Conservation (phyloP, 2,888 invertebrate genomes). For the Prostheceraeus crozeri region DNA sequence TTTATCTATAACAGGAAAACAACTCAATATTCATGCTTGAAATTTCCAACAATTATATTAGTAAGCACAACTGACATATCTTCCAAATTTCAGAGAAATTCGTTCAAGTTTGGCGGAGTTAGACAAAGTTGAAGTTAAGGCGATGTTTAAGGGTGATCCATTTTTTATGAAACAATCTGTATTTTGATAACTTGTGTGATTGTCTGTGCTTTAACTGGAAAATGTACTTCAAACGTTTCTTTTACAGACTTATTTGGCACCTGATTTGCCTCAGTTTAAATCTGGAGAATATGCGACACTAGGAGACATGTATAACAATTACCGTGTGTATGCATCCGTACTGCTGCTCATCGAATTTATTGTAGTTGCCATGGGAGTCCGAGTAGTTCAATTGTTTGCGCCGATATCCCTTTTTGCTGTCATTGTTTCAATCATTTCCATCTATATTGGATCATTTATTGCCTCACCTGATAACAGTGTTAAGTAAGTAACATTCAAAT, state of each 20-base stretch:
- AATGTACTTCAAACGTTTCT: too few relatives aligned
- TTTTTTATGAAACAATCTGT: too few relatives aligned
- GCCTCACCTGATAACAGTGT: conserved; percentile 31
- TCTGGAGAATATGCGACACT: not conserved
- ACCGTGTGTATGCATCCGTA: conserved; percentile 86
- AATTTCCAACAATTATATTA: too few relatives aligned
- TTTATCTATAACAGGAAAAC: too few relatives aligned
- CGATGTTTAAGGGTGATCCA: too few relatives aligned
- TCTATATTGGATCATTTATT: conserved; percentile 83
- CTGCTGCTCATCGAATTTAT: conserved; percentile 79
- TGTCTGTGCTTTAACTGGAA: too few relatives aligned
- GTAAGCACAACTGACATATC: too few relatives aligned
- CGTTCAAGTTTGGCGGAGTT: too few relatives aligned
- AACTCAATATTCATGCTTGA: too few relatives aligned
- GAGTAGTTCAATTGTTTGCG: conserved; percentile 97
- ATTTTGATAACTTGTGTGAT: too few relatives aligned
- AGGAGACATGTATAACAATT: conserved; percentile 71
- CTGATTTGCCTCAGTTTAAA: conserved; percentile 31
- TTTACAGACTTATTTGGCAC: conserved; percentile 29
- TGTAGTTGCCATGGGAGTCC: conserved; percentile 88
- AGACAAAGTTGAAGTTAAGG: too few relatives aligned
- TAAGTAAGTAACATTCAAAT: conserved; percentile 45
- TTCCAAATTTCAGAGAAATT: too few relatives aligned
- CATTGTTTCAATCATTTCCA: conserved; percentile 83
- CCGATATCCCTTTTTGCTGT: conserved; percentile 92